A percentile compares a stretch with the other conserved stretches of the same genome.
Evolutionary conservation across 2,797 vertebrate species (phyloP).

Genomic region (Pseudotriccus pelzelni): DNA sequence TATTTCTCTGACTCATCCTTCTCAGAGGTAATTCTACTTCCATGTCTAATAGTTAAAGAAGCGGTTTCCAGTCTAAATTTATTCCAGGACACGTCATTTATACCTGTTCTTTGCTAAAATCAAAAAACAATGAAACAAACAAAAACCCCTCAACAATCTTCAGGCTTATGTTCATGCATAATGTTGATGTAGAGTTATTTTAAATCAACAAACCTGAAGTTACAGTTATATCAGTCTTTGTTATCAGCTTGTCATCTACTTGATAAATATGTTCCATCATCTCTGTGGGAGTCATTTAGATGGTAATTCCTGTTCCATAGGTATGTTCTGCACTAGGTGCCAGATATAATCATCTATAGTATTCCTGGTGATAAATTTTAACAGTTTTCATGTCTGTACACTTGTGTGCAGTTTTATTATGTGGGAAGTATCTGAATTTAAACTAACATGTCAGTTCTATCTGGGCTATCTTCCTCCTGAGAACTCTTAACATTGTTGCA

Average conservation of each 20-base stretch:
- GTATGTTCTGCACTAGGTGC: neutral
- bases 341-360: constrained; percentile 4
- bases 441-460: neutral
- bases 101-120: neutral
- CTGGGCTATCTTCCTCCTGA: neutral
- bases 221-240: constrained; percentile 42
- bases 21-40: neutral
- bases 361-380: neutral
- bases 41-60: neutral
- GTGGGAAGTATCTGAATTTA: neutral
- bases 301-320: constrained; percentile 49
- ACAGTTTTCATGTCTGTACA: neutral
- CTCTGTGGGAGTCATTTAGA: constrained; percentile 66
- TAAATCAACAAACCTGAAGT: constrained; percentile 39
- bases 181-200: constrained; percentile 24
- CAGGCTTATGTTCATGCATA: neutral
- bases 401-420: neutral
- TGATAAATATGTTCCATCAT: constrained; percentile 67
- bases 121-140: neutral
- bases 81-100: neutral
- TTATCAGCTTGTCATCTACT: constrained; percentile 68
- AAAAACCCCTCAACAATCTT: neutral
- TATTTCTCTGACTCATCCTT: neutral
- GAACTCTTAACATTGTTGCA: neutral
- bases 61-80: neutral